These are phyloP conservation scores for Triplophysa rosa DNA, from an alignment of 2,113 vertebrate genomes.

Conservation along the genomic window DNA sequence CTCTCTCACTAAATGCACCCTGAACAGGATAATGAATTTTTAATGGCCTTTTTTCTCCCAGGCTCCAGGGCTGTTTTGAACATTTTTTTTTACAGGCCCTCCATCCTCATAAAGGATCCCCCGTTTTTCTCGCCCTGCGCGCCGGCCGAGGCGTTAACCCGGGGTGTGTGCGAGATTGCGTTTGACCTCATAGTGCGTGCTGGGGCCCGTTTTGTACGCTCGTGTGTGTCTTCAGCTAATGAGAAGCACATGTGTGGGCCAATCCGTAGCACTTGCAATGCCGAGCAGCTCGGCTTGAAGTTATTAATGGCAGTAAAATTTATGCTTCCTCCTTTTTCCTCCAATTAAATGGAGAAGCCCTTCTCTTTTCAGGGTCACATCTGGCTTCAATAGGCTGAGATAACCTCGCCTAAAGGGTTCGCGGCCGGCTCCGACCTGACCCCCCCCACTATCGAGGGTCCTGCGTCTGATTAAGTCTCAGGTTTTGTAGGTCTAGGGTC, in stretches of 20 bases:
- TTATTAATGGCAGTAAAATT: conserved; percentile 98
- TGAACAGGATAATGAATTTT: conserved; percentile 67
- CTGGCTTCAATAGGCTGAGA: conserved; percentile 86
- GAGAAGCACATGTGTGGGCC: conserved; percentile 87
- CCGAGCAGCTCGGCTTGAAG: conserved; percentile 84
- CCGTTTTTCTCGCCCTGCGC: conserved; percentile 75
- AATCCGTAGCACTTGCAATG: conserved; percentile 73
- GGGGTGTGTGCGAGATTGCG: conserved; percentile 53
- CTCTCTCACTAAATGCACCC: conserved; percentile 67
- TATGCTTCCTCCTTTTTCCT: conserved; percentile 93
- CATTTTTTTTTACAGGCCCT: conserved; percentile 69
- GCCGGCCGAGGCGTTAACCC: conserved; percentile 80
- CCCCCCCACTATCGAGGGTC: conserved; percentile 29
- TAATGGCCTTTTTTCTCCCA: conserved; percentile 59
- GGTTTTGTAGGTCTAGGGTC: conserved; percentile 8
- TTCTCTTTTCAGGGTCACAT: conserved; percentile 77
- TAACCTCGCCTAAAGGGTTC: conserved; percentile 75
- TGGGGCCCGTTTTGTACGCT: conserved; percentile 47
- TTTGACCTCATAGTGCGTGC: conserved; percentile 24
- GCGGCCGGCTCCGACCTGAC: conserved; percentile 47
- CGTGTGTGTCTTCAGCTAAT: conserved; percentile 73
- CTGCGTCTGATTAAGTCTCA: conserved; percentile 47
- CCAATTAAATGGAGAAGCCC: conserved; percentile 87
- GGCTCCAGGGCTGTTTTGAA: conserved; percentile 66
- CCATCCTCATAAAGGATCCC: conserved; percentile 69